Base-by-base conservation (phyloP, 2,888 invertebrate species). In the Lasioglossum lativentre region DNA sequence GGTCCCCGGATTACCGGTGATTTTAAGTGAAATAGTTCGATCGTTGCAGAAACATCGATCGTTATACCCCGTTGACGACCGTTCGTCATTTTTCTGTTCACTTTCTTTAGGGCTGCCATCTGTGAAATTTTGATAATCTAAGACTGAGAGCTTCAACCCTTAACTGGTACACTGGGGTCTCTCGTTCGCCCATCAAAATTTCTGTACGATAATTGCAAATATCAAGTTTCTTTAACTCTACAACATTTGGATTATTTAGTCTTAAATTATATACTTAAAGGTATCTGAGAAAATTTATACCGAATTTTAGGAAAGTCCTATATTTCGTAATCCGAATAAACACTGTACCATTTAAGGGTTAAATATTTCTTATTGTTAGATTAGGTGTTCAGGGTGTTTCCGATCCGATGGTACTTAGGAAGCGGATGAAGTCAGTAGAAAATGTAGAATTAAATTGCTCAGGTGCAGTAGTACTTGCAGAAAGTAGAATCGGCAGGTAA, bases 41-140 rank as follows among this genome's bases (percentile, higher is more conserved):
- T 66, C 19, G 66, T 66, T 66, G 66, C 34, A 19, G 10, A 34
- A 2, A 19, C 23, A 34, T 34, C 30, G 19, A 34, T 66, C 34
- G 23, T 34, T 34, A 56, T 56, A 56, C 19, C 10, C 23, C 66
- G 16, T 19, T 23, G 63, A 30, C 63, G 63, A 63, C 5, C 14
- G 27, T 30, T 30, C n/a, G 63, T 63, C 27, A 30, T 30, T 30
- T 63, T 63, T 63, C 63, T 30, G 30, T 63, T 63, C 63, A 30
- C n/a, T n/a, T n/a, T 10, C 4, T 56, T n/a, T 56, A n/a, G 56
- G 56, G 2, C 56, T 56, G 56, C 56, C 56, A n/a, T 56, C 56
- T 56, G 56, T n/a, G n/a, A n/a, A n/a, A n/a, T n/a, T n/a, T 56
- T n/a, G n/a, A 56, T 56, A 56, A 56, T 56, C 56, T 56, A 56